A percentile compares a stretch with the other conserved stretches of the same genome.
phyloP scores from a whole-genome alignment of 2,888 invertebrate species.

The Heliconius cydno region DNA sequence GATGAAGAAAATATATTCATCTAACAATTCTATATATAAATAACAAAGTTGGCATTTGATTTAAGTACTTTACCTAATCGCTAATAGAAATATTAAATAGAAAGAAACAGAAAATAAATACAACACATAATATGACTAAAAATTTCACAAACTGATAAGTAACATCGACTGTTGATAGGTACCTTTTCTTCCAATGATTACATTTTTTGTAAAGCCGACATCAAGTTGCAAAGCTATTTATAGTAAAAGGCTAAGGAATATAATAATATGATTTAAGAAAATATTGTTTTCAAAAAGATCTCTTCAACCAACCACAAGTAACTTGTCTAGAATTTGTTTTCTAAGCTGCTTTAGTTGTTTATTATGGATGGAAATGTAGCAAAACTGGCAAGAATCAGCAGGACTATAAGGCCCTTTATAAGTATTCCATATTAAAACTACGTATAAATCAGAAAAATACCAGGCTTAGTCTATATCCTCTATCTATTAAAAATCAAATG shows the following conservation, averaged over 20 bases:
- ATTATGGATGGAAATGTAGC: constrained; percentile 80
- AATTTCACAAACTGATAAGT: constrained; percentile 66
- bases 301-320: constrained; percentile 68
- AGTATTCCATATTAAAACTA: constrained; percentile 69
- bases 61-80: constrained; percentile 44
- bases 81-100: constrained; percentile 53
- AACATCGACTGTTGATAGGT: constrained; percentile 79
- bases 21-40: constrained; percentile 45
- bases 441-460: constrained; percentile 70
- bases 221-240: constrained; percentile 79
- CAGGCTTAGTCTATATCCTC: constrained; percentile 71
- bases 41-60: constrained; percentile 42
- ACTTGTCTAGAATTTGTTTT: constrained; percentile 66
- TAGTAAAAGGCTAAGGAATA: constrained; percentile 76
- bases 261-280: constrained; percentile 73
- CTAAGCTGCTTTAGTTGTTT: constrained; percentile 69
- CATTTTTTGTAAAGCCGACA: constrained; percentile 81
- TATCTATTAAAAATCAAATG: constrained; percentile 74
- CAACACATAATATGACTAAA: constrained; percentile 48
- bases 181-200: constrained; percentile 80
- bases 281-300: constrained; percentile 66
- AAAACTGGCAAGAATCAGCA: constrained; percentile 77
- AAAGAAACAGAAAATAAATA: constrained; percentile 55
- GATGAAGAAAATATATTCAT: constrained; percentile 58
- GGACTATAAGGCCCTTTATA: constrained; percentile 61